Conservation (phyloP, 2,797 vertebrate species). For the Arremon aurantiirostris region DNA sequence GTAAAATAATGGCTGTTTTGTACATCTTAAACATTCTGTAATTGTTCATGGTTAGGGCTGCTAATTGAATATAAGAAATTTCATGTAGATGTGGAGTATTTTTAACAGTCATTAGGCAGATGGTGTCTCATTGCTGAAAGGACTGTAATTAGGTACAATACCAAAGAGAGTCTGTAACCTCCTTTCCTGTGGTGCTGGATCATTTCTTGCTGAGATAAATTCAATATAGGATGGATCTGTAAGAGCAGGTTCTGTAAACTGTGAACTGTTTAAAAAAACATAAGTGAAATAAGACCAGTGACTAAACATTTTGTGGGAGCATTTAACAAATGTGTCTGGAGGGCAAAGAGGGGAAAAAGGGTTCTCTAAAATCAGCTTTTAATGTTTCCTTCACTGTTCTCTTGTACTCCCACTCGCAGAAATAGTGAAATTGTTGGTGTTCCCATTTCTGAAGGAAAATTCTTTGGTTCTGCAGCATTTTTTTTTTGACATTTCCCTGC, state of each 20-base stretch:
- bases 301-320: background rate
- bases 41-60: fast-evolving
- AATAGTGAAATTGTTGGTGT: background rate
- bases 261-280: fast-evolving
- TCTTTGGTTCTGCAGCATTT: background rate
- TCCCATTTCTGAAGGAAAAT: background rate
- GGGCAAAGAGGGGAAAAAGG: background rate
- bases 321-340: background rate
- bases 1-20: fast-evolving
- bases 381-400: background rate
- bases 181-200: background rate
- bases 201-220: background rate
- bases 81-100: background rate
- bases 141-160: background rate
- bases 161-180: background rate
- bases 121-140: background rate
- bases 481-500: background rate
- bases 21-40: fast-evolving
- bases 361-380: background rate
- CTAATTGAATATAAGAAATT: background rate
- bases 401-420: background rate
- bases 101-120: background rate
- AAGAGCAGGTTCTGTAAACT: background rate
- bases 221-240: background rate
- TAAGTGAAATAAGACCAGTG: background rate